These are phyloP conservation scores for Chloroceryle amazona DNA, from an alignment of 2,797 vertebrate species.

Conservation along the genomic window DNA sequence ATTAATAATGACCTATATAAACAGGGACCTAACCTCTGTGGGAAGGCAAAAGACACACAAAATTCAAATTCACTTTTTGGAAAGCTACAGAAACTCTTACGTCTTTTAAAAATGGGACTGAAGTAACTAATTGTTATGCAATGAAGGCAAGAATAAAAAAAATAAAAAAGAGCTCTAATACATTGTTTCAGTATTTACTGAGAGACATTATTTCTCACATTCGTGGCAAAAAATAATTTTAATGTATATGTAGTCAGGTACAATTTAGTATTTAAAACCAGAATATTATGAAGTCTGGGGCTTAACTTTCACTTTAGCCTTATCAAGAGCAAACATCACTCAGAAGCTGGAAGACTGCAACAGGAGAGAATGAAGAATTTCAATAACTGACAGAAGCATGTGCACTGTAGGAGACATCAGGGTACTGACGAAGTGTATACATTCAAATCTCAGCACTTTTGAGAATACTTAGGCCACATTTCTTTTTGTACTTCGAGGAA, in stretches of 20 bases:
- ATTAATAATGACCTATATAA: background rate
- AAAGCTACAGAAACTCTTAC: background rate
- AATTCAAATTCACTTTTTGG: background rate
- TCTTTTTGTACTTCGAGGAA: background rate
- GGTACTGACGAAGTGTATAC: background rate
- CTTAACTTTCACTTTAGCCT: background rate
- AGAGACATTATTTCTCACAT: background rate
- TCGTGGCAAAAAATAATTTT: background rate
- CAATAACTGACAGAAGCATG: background rate
- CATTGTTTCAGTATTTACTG: background rate
- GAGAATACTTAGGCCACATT: background rate
- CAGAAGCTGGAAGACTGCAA: background rate
- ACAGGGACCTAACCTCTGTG: background rate
- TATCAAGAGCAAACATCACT: background rate
- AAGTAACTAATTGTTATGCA: background rate
- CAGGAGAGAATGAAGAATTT: background rate
- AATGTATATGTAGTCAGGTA: background rate
- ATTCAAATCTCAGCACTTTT: background rate
- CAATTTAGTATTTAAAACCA: background rate
- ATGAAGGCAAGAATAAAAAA: background rate
- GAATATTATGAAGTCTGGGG: background rate
- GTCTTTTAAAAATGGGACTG: background rate
- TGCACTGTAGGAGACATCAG: background rate
- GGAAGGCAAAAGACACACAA: background rate
- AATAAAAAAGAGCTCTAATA: background rate